Conservation (phyloP, 2,797 vertebrate species). For the Tinamus major region DNA sequence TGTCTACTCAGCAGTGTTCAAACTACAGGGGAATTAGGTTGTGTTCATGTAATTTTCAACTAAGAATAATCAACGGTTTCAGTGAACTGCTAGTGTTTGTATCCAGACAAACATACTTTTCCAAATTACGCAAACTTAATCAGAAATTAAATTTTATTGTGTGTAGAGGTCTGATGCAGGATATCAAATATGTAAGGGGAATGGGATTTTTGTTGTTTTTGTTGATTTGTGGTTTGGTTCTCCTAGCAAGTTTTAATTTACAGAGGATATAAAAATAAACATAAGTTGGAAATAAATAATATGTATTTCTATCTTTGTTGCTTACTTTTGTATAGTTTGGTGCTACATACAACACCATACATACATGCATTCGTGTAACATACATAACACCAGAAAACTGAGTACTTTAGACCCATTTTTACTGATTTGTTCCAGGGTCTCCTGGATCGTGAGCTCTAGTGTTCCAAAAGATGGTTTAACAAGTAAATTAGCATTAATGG, state of each 20-base stretch:
- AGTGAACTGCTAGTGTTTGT: slow-evolving; percentile 17
- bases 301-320: neutral
- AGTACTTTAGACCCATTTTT: neutral
- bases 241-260: neutral
- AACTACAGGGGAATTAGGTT: neutral
- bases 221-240: neutral
- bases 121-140: neutral
- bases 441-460: neutral
- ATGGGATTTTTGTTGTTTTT: neutral
- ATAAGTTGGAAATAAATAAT: neutral
- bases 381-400: neutral
- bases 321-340: neutral
- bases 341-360: neutral
- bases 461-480: neutral
- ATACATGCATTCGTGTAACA: too few relatives aligned
- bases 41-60: neutral
- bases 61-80: slow-evolving; percentile 9
- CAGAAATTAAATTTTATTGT: slow-evolving; percentile 1
- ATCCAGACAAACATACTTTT: neutral
- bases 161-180: neutral
- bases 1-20: neutral
- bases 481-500: neutral
- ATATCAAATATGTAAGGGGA: neutral
- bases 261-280: neutral
- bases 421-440: neutral